phyloP scores from a whole-genome alignment of 1,140 invertebrate species.

The Vanessa tameamea region DNA sequence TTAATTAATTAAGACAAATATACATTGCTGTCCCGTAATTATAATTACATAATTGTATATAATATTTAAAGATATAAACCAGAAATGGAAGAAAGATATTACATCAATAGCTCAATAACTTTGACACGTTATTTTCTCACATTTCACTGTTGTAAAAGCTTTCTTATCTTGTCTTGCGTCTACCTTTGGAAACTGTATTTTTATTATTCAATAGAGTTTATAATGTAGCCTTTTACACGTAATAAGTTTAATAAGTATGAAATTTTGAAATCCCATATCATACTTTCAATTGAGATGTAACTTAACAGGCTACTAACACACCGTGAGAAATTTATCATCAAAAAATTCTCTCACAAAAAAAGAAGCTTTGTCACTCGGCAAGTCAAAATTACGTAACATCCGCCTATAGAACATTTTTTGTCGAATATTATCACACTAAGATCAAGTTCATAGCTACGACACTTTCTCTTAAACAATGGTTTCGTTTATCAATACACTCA shows the following conservation, averaged over 20 bases:
- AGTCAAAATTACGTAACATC: background rate
- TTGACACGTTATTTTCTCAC: no score
- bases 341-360: slow-evolving; percentile 7
- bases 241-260: slow-evolving; percentile 1
- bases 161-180: no score
- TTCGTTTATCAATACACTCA: slow-evolving; percentile 29
- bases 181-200: no score
- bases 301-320: background rate
- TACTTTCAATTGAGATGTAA: background rate
- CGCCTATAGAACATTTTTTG: background rate
- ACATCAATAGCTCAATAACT: no score
- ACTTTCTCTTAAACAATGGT: slow-evolving; percentile 37
- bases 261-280: slow-evolving; percentile 4
- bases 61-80: no score
- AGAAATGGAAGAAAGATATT: no score
- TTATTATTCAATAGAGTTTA: background rate
- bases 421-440: slow-evolving; percentile 1
- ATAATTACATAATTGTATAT: no score
- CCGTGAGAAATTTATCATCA: background rate
- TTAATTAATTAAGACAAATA: no score
- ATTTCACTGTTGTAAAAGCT: no score
- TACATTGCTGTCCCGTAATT: no score
- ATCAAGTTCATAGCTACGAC: slow-evolving; percentile 35
- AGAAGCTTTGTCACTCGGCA: background rate
- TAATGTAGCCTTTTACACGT: background rate